Percentiles rank a stretch among this genome's conserved stretches.
Evolutionary conservation across 2,113 vertebrate species (phyloP).

Genomic region (Pollimyrus isidori): DNA sequence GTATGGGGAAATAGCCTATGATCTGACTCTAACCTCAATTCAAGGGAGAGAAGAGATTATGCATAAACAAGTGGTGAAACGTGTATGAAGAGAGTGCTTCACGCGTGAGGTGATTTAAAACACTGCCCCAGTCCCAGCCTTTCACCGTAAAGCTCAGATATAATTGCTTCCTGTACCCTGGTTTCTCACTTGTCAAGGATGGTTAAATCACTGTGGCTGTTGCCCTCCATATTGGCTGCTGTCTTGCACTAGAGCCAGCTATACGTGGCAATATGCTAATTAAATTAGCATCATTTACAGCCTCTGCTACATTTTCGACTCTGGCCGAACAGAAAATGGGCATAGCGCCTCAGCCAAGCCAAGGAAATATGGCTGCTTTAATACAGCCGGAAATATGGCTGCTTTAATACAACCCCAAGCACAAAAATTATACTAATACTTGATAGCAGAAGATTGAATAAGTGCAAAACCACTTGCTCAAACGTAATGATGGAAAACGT

Average conservation of each 20-base stretch:
- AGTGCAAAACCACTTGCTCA: background rate
- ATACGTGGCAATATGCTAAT: background rate
- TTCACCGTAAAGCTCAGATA: background rate
- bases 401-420: background rate
- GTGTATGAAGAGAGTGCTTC: background rate
- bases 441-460: background rate
- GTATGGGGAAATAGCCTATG: background rate
- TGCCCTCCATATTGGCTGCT: too few species aligned
- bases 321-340: background rate
- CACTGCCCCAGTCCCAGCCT: background rate
- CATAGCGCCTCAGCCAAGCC: background rate
- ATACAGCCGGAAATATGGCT: background rate
- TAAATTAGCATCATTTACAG: slow-evolving; percentile 9
- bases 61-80: background rate
- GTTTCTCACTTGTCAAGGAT: background rate
- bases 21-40: background rate
- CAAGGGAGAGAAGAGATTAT: background rate
- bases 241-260: background rate
- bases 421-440: background rate
- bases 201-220: background rate
- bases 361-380: background rate
- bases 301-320: background rate
- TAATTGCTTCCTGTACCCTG: background rate
- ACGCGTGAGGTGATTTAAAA: background rate
- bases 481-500: background rate